Base-by-base conservation (phyloP, 1,140 invertebrate species). In the Heliconius hermathena region DNA sequence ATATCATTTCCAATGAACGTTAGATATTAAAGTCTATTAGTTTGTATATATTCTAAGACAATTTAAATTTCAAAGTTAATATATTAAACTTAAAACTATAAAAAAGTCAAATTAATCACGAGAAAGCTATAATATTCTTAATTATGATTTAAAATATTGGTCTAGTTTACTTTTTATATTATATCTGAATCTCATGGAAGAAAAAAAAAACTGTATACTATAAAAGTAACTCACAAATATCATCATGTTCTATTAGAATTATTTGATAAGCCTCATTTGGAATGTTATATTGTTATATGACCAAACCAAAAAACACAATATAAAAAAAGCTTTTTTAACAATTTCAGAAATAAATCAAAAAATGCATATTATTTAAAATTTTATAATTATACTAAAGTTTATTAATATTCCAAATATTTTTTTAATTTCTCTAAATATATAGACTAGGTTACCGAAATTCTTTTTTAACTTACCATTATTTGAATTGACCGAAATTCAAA, bases 381-480 rank as follows among this genome's bases (percentile, higher is more conserved):
- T 26, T 60, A 60, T 22, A 60, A 60, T 60, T 60, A 60, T 60
- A 11, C 2, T 26, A 60, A 60, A 8, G 9, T 60, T 60, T 11
- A n/a, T 11, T n/a, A 66, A 0, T 29, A 66, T 66, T 26, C 9
- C 73, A 66, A 66, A 73, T 49, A 49, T 1, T 36, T n/a, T 29
- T 33, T 22, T 29, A 66, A 60, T 60, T 29, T 66, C 60, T 66
- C 1, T 66, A 66, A 66, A 66, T 66, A 29, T 29, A 66, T 66
- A 66, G 60, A 66, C 60, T 66, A 66, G 60, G 60, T 29, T 11
- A 66, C 60, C 60, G 60, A 66, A 66, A 66, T 29, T 66, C 60
- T 29, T 66, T 57, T 46, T 26, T 66, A 8, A 66, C 60, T 66
- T 66, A 66, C 60, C 60, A 66, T 66, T 66, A 74, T 16, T 74